These are phyloP conservation scores for Himalopsyche kuldschensis DNA, from an alignment of 2,888 invertebrate species.

Conservation along the genomic window DNA sequence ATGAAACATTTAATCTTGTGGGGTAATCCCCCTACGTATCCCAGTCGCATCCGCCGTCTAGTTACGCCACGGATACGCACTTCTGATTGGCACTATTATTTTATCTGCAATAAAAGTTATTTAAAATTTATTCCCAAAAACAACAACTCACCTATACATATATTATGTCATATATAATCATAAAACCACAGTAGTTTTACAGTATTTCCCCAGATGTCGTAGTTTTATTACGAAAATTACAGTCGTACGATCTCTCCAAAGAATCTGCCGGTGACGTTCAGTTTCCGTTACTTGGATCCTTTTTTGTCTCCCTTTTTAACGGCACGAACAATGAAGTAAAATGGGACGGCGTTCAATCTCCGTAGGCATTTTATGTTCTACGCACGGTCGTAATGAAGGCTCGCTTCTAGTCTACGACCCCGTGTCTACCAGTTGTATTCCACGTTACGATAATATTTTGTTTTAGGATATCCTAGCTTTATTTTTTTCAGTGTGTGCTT, in stretches of 20 bases:
- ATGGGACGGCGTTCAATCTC: background rate
- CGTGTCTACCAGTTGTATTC: background rate
- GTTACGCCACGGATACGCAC: too few relatives aligned
- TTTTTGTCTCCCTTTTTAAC: background rate
- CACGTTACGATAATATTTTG: background rate
- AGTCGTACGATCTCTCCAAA: background rate
- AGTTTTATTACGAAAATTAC: background rate
- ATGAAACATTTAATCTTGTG: too few relatives aligned
- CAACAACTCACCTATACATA: too few relatives aligned
- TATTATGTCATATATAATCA: too few relatives aligned
- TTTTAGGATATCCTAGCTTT: background rate
- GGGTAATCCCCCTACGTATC: too few relatives aligned
- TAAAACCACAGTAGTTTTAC: too few relatives aligned
- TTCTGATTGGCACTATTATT: too few relatives aligned
- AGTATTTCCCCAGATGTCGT: too few relatives aligned
- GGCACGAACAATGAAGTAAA: background rate
- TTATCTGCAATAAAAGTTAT: too few relatives aligned
- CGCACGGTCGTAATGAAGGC: background rate
- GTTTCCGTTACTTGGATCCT: background rate
- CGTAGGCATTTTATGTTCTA: background rate
- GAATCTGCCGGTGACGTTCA: background rate
- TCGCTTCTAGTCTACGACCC: background rate
- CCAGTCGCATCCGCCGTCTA: too few relatives aligned
- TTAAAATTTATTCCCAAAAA: too few relatives aligned
- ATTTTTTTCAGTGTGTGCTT: background rate